Evolutionary conservation across 2,797 vertebrate species (phyloP).

Genomic region (Helarctos malayanus): DNA sequence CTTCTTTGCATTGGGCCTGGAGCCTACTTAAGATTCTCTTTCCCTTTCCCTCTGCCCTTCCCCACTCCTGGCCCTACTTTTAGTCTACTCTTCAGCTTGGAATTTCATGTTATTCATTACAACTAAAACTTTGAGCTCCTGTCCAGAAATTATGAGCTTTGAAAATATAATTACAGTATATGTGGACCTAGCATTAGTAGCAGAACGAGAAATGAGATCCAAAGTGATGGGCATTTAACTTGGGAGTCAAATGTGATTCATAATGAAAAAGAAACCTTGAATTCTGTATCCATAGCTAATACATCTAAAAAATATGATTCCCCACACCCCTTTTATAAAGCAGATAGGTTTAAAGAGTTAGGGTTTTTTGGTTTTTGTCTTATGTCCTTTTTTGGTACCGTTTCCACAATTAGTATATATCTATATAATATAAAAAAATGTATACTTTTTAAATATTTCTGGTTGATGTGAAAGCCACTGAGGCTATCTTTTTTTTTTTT

Average conservation of each 20-base stretch:
- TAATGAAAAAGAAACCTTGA: conserved; percentile 16
- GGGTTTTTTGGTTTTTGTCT: not conserved
- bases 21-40: not conserved
- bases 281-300: not conserved
- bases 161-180: conserved; percentile 26
- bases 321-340: not conserved
- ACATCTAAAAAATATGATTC: not conserved
- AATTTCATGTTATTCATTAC: conserved; percentile 38
- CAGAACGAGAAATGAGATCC: conserved; percentile 47
- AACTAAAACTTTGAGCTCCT: conserved; percentile 38
- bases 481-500: not conserved
- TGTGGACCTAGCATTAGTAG: not conserved
- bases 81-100: not conserved
- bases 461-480: conserved; percentile 11
- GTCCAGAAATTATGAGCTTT: conserved; percentile 36
- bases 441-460: not conserved
- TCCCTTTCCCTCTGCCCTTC: not conserved
- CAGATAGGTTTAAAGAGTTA: not conserved
- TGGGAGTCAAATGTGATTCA: conserved; percentile 42
- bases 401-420: not conserved
- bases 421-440: conserved; percentile 16
- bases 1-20: not conserved
- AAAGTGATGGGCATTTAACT: not conserved
- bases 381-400: not conserved
- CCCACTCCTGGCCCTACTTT: not conserved